Evolutionary conservation across 2,888 invertebrate species (phyloP), one percentile per base, ranked within the genome.

Genomic region (Mantis religiosa): DNA sequence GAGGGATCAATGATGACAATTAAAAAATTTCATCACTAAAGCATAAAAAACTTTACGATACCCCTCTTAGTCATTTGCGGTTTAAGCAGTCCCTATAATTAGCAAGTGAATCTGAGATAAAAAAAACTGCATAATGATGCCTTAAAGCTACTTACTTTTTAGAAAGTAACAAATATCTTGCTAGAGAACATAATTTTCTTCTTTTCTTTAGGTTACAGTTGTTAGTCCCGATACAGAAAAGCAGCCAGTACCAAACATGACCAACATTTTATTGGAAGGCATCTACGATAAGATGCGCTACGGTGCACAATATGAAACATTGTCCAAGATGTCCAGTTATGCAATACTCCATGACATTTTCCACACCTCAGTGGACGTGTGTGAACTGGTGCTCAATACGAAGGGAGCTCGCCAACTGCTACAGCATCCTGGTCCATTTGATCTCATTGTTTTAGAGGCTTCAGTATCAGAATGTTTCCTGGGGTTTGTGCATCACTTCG

Each of bases 401-500:
- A 27, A 83, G 0, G 83, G 82, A 20, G 41, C 20, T 4, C 84
- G 41, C 12, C 34, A 30, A 28, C 3, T 89, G 15, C 82, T 85
- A 20, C 30, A 81, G 20, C 86, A 85, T 85, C 86, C 89, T 28
- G 54, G 28, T 71, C 28, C 85, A 27, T 89, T 89, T 82, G 89
- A 89, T 87, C 87, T 89, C 9, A 85, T 89, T 28, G 82, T 89
- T 82, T n/a, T 84, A 4, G 89, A 89, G 34, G 54, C 71, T 6
- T 82, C 30, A 14, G 82, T 54, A 25, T 28, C 28, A 15, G 87
- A 89, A n/a, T 89, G 89, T 28, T 47, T 54, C 20, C 28, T 87
- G 14, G 92, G 92, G 85, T 87, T 91, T 27, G 90, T 92, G 3
- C 91, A 92, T 82, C 91, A 91, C 85, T 93, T 92, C 87, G 91